Evolutionary conservation across 2,113 vertebrate species (phyloP).

Genomic region (Nanorana parkeri): DNA sequence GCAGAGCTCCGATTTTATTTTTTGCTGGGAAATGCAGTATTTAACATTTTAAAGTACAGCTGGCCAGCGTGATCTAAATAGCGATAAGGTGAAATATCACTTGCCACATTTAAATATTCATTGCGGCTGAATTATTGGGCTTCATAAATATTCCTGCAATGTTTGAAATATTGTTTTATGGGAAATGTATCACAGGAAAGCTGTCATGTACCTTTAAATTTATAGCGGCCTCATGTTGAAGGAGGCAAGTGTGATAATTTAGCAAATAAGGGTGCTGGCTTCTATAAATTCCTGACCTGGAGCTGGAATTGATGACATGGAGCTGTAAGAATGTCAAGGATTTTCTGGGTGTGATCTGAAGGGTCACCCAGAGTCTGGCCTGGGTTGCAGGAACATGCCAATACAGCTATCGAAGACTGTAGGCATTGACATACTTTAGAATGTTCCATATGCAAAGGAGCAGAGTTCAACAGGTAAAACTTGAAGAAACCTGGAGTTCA

Average conservation of each 20-base stretch:
- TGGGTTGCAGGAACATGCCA: too few species aligned
- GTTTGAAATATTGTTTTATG: background rate
- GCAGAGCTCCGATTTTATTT: background rate
- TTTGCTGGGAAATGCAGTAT: background rate
- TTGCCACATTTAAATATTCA: background rate
- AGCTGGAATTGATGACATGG: too few species aligned
- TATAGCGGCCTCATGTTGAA: background rate
- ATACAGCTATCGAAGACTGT: too few species aligned
- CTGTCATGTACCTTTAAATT: slow-evolving; percentile 15
- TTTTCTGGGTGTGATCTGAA: too few species aligned
- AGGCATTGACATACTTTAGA: too few species aligned
- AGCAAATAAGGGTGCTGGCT: background rate
- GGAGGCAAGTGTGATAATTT: background rate
- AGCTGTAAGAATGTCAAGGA: too few species aligned
- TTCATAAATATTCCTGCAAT: background rate
- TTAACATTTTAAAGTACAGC: background rate
- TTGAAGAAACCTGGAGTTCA: too few species aligned
- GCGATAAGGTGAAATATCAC: background rate
- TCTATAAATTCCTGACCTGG: background rate
- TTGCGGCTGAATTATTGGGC: background rate
- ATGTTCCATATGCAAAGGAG: too few species aligned
- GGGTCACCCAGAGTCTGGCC: too few species aligned
- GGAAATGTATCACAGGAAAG: background rate
- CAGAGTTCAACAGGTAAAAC: too few species aligned
- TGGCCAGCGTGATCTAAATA: background rate